Evolutionary conservation across 1,140 invertebrate genomes (phyloP), one percentile per base, ranked within the genome.

Genomic region (Saxidomus purpurata): DNA sequence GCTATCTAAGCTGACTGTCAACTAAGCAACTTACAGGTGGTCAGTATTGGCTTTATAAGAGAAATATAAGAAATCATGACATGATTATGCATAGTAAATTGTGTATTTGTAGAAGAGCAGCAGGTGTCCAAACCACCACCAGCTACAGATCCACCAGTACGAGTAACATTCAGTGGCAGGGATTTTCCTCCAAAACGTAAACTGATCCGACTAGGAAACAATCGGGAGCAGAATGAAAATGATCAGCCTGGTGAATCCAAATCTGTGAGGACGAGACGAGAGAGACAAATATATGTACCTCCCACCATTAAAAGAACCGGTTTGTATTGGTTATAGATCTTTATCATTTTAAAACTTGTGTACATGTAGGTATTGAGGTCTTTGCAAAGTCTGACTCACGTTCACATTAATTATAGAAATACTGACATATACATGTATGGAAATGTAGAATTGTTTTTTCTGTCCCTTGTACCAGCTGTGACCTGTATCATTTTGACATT

Each of bases 221-320:
- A 36, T 17, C 3, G 13, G 6, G 71, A 87, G 28, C 85, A 87
- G 76, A 55, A 83, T 47, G 81, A 83, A 40, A 74, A 84, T 83
- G 59, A 43, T 59, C 89, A 55, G 38, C 80, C 85, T 40, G 22
- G 28, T 38, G 19, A 49, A 4, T 71, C 31, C 9, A 22, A 38
- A 19, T 49, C 47, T 43, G 47, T 8, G 28, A 74, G 38, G 8
- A 40, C 85, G 0, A 92, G 88, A 61, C 71, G 61, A 47, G 90
- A 90, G 43, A 28, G 84, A 63, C 87, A 90, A 76, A 91, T 92
- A 36, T 92, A 92, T 83, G 63, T 91, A 8, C 92, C 92, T 22
- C 92, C 92, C 71, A 80, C 92, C 17, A 76, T 77, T 61, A 91
- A 90, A 52, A 89, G 59, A 85, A 47, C 71, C 77, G 83, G 91